Evolutionary conservation across 2,797 vertebrate species (phyloP).

Genomic region (Triplophysa yarkandensis): DNA sequence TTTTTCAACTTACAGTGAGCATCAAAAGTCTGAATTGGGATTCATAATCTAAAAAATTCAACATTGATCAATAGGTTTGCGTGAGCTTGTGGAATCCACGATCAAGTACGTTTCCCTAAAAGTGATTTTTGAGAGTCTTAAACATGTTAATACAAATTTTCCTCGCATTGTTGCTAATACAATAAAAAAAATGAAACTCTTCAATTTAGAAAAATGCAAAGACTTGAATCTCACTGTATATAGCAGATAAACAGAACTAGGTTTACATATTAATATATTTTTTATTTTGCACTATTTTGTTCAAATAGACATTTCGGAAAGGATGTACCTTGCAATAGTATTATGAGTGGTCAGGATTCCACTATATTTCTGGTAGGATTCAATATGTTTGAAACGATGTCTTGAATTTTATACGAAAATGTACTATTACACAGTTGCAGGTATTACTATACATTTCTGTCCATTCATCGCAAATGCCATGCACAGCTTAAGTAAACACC

Average conservation of each 20-base stretch:
- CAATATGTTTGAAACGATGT: neutral
- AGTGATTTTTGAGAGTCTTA: neutral
- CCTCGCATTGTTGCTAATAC: neutral
- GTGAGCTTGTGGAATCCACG: no score
- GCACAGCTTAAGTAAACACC: neutral
- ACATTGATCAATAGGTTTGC: neutral
- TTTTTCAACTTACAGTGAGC: neutral
- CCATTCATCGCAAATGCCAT: neutral
- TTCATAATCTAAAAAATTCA: neutral
- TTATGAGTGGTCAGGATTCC: slow-evolving; percentile 14
- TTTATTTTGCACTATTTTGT: slow-evolving; percentile 45
- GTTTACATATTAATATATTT: slow-evolving; percentile 35
- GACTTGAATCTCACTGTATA: neutral
- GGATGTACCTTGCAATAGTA: no score
- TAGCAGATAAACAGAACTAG: neutral
- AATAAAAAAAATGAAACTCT: neutral
- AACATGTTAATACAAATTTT: neutral
- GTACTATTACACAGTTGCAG: neutral
- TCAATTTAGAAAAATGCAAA: neutral
- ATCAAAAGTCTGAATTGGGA: neutral
- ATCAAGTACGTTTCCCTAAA: neutral
- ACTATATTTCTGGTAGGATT: neutral
- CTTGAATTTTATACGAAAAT: neutral
- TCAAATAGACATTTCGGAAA: slow-evolving; percentile 23
- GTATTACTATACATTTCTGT: neutral